Conservation (phyloP, 2,113 vertebrate genomes). For the Turnix velox region DNA sequence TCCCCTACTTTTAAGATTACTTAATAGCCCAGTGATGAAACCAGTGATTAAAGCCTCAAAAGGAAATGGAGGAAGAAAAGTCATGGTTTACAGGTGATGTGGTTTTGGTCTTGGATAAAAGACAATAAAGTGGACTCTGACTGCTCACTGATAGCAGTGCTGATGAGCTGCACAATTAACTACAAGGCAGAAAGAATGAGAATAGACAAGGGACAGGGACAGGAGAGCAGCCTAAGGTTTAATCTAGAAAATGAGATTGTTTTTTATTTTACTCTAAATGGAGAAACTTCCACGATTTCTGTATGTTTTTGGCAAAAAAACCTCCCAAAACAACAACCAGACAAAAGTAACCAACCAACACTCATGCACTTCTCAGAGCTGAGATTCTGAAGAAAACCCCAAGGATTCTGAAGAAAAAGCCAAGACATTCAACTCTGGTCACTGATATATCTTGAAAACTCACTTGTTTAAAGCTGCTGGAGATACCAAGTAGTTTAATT, state of each 20-base stretch:
- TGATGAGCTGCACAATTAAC: background rate
- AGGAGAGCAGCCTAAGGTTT: background rate
- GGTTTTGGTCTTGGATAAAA: background rate
- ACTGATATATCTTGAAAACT: background rate
- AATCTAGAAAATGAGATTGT: background rate
- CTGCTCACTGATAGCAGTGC: background rate
- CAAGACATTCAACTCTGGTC: background rate
- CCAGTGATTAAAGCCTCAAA: background rate
- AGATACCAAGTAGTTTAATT: background rate
- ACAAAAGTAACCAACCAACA: background rate
- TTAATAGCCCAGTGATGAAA: background rate
- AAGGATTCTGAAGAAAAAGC: too few relatives aligned
- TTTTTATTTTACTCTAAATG: background rate
- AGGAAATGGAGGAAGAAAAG: background rate
- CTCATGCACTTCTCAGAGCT: accelerated
- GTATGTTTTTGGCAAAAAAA: background rate
- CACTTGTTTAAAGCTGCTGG: background rate
- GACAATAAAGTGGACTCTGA: background rate
- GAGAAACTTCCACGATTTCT: background rate
- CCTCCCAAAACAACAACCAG: background rate
- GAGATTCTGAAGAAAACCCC: background rate
- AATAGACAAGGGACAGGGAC: background rate
- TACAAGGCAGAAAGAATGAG: background rate
- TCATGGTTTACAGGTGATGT: background rate
- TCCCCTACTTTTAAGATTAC: background rate